phyloP scores from a whole-genome alignment of 2,888 invertebrate species.

The Drosophila putrida region DNA sequence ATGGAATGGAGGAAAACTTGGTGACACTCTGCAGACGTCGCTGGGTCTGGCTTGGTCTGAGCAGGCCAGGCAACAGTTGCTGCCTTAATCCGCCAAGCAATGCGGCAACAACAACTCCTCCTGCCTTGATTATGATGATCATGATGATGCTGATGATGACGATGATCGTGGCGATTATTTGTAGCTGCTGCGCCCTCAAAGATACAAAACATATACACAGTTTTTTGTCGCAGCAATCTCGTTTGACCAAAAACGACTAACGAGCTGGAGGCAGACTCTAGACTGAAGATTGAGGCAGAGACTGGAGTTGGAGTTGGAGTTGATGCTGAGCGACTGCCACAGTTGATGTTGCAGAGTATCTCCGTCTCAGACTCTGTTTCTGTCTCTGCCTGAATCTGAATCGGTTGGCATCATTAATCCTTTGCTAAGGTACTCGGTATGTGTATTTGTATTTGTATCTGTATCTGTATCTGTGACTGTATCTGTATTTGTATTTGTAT shows the following conservation, averaged over 20 bases:
- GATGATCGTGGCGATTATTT: conserved; percentile 78
- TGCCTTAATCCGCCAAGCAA: conserved; percentile 75
- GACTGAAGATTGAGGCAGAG: conserved; percentile 7
- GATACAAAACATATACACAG: conserved; percentile 59
- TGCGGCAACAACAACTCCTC: conserved; percentile 51
- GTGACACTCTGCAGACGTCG: conserved; percentile 74
- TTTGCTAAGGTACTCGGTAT: conserved; percentile 59
- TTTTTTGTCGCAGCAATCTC: conserved; percentile 68
- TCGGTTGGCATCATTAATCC: conserved; percentile 83
- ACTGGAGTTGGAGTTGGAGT: conserved; percentile 36
- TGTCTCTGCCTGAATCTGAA: conserved; percentile 44
- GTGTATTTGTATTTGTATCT: conserved; percentile 30
- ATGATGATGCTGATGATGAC: conserved; percentile 41
- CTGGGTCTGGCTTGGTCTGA: conserved; percentile 73
- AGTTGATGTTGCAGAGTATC: conserved; percentile 60
- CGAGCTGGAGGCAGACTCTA: conserved; percentile 73
- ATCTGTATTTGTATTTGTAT: conserved; percentile 27
- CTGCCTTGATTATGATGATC: conserved; percentile 37
- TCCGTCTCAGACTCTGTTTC: conserved; percentile 7
- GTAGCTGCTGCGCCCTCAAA: conserved; percentile 63
- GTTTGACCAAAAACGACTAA: conserved; percentile 81
- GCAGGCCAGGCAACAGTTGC: conserved; percentile 26
- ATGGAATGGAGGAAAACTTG: conserved; percentile 16
- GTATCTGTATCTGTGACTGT: conserved; percentile 34
- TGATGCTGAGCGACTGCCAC: conserved; percentile 76